Conservation (phyloP, 2,113 vertebrate species). For the Lagopus leucura region DNA sequence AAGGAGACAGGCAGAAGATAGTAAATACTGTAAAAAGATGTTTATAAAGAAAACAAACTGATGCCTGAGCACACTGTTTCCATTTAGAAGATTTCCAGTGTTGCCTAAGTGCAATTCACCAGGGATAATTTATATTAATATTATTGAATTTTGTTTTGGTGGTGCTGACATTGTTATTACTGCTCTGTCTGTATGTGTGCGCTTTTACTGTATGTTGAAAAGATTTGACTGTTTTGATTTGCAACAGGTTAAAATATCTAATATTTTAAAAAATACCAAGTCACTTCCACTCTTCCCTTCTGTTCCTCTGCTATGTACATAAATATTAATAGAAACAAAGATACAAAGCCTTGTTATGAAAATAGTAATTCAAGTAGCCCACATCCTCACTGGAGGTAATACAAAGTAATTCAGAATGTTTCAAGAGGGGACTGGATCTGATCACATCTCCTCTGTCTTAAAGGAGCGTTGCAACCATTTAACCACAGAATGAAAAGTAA, state of each 20-base stretch:
- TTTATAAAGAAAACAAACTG: background rate
- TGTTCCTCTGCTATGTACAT: background rate
- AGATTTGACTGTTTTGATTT: background rate
- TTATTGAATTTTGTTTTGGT: background rate
- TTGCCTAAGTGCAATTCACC: background rate
- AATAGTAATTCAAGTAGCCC: background rate
- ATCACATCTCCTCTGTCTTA: background rate
- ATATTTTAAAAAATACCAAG: background rate
- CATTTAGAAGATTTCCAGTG: background rate
- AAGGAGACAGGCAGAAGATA: background rate
- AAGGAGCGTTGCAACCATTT: background rate
- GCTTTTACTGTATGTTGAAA: accelerated
- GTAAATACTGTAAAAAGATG: slow-evolving; percentile 4
- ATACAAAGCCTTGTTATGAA: background rate
- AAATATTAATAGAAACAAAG: background rate
- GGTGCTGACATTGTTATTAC: background rate
- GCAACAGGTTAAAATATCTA: background rate
- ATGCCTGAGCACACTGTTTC: background rate
- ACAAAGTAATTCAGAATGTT: background rate
- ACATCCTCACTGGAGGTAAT: accelerated
- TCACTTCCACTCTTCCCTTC: background rate
- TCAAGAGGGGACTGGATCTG: background rate
- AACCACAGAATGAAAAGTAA: background rate
- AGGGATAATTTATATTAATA: background rate
- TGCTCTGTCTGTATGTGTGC: background rate